These are phyloP conservation scores for Oreocharis arfaki DNA, from an alignment of 2,113 vertebrate species.

Conservation along the genomic window DNA sequence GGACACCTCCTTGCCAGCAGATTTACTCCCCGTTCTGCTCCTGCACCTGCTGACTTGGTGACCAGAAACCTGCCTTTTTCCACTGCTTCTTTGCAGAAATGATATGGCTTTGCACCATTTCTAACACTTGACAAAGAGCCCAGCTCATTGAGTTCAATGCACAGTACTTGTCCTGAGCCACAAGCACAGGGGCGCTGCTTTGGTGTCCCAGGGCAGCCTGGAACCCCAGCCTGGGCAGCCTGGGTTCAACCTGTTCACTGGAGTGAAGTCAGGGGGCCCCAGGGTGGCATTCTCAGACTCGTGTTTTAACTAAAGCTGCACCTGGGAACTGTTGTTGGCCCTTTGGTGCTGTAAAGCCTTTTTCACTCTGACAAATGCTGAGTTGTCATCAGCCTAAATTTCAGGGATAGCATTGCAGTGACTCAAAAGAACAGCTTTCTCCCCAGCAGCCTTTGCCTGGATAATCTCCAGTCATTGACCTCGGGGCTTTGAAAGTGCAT, in stretches of 20 bases:
- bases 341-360: background rate
- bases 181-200: background rate
- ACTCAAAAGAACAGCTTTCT: background rate
- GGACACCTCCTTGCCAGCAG: background rate
- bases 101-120: background rate
- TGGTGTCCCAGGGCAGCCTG: background rate
- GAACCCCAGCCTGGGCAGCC: background rate
- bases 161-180: background rate
- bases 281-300: background rate
- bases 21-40: background rate
- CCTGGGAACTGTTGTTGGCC: background rate
- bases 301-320: background rate
- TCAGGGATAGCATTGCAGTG: background rate
- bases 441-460: background rate
- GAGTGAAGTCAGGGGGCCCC: background rate
- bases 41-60: background rate
- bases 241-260: rapidly evolving
- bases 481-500: background rate
- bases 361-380: background rate
- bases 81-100: background rate
- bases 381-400: background rate
- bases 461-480: slow-evolving; percentile 29
- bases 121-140: background rate
- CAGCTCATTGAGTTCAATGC: rapidly evolving
- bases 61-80: background rate